These are phyloP conservation scores for Piliocolobus tephrosceles DNA, from an alignment of 2,113 vertebrate species.

Conservation along the genomic window DNA sequence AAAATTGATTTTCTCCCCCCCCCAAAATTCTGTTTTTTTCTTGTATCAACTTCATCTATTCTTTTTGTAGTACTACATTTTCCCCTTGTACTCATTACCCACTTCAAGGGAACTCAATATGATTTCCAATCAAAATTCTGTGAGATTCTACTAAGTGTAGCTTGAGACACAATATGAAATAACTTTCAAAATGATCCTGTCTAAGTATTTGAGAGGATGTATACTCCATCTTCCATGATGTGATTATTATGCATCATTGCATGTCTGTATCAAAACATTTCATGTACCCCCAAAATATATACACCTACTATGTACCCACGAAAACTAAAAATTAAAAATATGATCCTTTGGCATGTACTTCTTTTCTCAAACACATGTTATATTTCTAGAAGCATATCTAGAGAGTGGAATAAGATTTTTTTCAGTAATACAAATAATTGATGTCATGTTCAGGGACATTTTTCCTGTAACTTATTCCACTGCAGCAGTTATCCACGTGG, in stretches of 20 bases:
- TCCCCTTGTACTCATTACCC: background rate
- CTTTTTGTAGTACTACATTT: background rate
- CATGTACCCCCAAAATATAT: no score
- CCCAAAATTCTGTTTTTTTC: slow-evolving; percentile 23
- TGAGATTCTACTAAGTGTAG: background rate
- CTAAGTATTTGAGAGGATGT: no score
- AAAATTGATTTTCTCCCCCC: slow-evolving; percentile 13
- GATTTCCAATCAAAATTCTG: background rate
- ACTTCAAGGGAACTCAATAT: background rate
- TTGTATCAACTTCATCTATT: slow-evolving; percentile 38
- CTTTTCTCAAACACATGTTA: background rate
- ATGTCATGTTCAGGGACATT: background rate
- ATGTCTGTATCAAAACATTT: no score
- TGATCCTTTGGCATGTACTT: background rate
- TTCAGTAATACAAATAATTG: slow-evolving; percentile 28
- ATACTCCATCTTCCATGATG: no score
- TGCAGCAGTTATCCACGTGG: background rate
- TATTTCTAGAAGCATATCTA: background rate
- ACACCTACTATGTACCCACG: no score
- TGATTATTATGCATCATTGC: no score
- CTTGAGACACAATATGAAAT: slow-evolving; percentile 33
- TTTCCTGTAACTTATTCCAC: background rate
- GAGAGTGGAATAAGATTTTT: background rate
- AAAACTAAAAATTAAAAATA: no score
- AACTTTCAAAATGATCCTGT: slow-evolving; percentile 34